Base-by-base conservation (phyloP, 2,797 vertebrate genomes). In the Pseudomugil tenellus region DNA sequence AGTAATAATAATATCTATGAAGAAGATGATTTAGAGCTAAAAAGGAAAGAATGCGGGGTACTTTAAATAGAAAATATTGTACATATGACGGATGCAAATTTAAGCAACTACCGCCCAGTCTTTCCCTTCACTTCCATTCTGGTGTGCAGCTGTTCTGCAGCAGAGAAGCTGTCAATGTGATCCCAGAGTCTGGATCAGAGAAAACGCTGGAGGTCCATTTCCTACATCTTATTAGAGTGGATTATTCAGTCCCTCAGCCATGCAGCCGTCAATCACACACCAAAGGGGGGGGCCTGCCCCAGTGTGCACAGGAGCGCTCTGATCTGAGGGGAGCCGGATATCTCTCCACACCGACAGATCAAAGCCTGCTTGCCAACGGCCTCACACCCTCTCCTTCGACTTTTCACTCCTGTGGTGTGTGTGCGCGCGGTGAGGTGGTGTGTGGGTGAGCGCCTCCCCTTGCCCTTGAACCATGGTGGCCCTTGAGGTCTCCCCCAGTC, bases 201-300 rank as follows among this genome's bases (percentile, higher is more conserved):
- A 61, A 86, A 87, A 58, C 49, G 78, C 86, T 88, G 88, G 87
- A 91, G 86, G 91, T 87, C 84, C 84, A 82, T 86, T 92, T 91
- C 88, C 91, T 92, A 91, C 84, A 83, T 91, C 91, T 93, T 92
- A 92, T 92, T 93, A 93, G 90, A 91, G 90, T 90, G 92, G 90
- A 91, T 93, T 90, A 93, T 89, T 87, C 86, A 83, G 83, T 92
- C 84, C 87, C 86, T 92, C 83, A 89, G 87, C 89, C 89, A 73
- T 89, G 89, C 78, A 92, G 85, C 89, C 82, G 88, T 92, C 92
- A 92, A 92, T 92, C 91, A 93, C 85, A 86, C 85, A 73, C 85
- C 86, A 90, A 90, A 89, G 80, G 86, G 84, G 86, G 84, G 87
- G 83, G 89, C 71, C 84, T 74, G 83, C 76, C 70, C 69, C 76